phyloP scores from a whole-genome alignment of 2,113 vertebrate species.

The Centropus unirufus region DNA sequence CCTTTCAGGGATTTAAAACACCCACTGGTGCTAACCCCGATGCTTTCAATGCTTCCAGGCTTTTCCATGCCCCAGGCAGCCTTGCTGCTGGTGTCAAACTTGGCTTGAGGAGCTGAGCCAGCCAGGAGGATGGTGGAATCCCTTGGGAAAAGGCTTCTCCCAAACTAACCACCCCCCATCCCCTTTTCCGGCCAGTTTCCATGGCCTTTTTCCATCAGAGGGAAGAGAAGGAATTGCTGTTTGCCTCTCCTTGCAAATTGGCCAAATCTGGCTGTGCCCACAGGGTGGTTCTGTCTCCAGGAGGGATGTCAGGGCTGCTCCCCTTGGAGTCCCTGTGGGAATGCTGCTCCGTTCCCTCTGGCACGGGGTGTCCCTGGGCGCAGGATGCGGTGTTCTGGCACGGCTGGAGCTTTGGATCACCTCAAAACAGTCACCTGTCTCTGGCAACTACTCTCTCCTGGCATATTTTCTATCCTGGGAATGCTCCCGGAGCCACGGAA shows the following conservation, averaged over 20 bases:
- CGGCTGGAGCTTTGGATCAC: neutral
- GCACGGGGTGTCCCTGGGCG: neutral
- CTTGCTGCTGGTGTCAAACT: neutral
- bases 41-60: neutral
- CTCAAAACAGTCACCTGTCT: neutral
- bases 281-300: neutral
- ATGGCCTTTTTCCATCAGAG: neutral
- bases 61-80: neutral
- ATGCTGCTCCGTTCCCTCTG: neutral
- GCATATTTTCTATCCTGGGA: neutral
- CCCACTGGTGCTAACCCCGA: neutral
- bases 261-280: neutral
- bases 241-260: neutral
- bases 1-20: neutral
- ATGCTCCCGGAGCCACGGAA: rapidly evolving
- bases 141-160: neutral
- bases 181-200: neutral
- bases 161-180: neutral
- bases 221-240: neutral
- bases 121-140: rapidly evolving
- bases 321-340: neutral
- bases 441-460: neutral
- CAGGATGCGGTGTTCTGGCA: too few species aligned
- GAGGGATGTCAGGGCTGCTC: neutral
- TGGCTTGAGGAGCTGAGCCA: neutral